Evolutionary conservation across 2,797 vertebrate genomes (phyloP), one percentile per base, ranked within the genome.

Genomic region (Remorina albescens): DNA sequence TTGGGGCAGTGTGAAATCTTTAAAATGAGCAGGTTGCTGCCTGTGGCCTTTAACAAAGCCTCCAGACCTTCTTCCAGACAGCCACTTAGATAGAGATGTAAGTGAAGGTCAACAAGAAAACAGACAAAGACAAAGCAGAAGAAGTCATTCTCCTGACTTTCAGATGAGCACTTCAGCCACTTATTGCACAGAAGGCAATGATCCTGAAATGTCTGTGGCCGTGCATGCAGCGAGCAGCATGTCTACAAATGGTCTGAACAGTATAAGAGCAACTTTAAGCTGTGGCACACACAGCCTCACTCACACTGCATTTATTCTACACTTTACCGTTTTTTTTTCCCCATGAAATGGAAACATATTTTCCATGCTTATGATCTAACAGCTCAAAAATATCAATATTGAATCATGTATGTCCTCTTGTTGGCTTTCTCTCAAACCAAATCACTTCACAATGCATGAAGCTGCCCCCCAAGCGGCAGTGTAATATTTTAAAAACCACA

Each of bases 1-100:
- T 99, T 99, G 83, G 98, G 97, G 90, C 98, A 99, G 91, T 99
- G 98, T 0, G 98, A 99, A 87, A 99, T 96, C 82, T 98, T 98
- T 67, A 99, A 91, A 75, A 99, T 99, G 79, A 99, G 95, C 76
- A 99, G 93, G 90, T 98, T 98, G 64, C 96, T 95, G 83, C 98
- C 98, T 0, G 98, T 97, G 0, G 97, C 97, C 94, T 99, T 99
- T 81, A 99, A 88, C 88, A 99, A 86, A 2, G 97, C 96, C 93
- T 99, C 98, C 90, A 99, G 92, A 76, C 98, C 98, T 0, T 97
- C 96, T 72, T 99, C 98, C 69, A 99, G 95, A 92, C 97, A 97
- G 71, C 98, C 98, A 83, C 98, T 99, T 86, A 46, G 51, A 78
- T 12, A 16, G 37, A 74, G 65, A 82, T 36, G 26, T 30, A 37